phyloP scores from a whole-genome alignment of 2,797 vertebrate genomes.

The Aplochiton taeniatus region DNA sequence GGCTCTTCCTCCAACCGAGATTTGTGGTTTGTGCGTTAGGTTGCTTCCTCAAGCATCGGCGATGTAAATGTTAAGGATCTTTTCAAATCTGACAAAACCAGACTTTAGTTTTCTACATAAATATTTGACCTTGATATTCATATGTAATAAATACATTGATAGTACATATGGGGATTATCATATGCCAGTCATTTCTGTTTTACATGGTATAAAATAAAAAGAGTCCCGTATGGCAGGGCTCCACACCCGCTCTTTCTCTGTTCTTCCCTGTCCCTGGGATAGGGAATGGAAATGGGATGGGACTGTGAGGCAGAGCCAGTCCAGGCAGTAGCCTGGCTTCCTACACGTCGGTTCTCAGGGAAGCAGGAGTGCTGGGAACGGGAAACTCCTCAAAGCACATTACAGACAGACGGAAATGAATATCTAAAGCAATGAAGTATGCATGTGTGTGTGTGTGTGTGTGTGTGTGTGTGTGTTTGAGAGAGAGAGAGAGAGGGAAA shows the following conservation, averaged over 20 bases:
- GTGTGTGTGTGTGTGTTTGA: conserved; percentile 3
- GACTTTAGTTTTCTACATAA: too few species aligned
- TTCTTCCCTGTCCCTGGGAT: neutral
- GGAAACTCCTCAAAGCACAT: conserved; percentile 71
- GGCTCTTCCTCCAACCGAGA: conserved; percentile 9
- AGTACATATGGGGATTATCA: too few species aligned
- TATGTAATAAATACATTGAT: too few species aligned
- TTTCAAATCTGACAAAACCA: conserved; percentile 6
- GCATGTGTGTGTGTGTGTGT: conserved; percentile 26
- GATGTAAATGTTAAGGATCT: neutral
- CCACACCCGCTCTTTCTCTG: too few species aligned
- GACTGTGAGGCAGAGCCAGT: conserved; percentile 56
- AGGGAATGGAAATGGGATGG: conserved; percentile 21
- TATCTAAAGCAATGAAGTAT: conserved; percentile 71
- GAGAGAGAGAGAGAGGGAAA: too few species aligned
- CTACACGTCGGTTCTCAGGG: conserved; percentile 71
- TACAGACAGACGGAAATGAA: conserved; percentile 71
- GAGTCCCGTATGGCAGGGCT: conserved; percentile 13
- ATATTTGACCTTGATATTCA: too few species aligned
- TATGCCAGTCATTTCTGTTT: too few species aligned
- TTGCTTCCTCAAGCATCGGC: too few species aligned
- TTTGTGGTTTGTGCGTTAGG: neutral
- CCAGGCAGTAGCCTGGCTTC: conserved; percentile 58
- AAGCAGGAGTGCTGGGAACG: conserved; percentile 69
- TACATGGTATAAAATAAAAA: neutral